Conservation (phyloP, 2,888 invertebrate species). For the Lasioglossum pauxillum region DNA sequence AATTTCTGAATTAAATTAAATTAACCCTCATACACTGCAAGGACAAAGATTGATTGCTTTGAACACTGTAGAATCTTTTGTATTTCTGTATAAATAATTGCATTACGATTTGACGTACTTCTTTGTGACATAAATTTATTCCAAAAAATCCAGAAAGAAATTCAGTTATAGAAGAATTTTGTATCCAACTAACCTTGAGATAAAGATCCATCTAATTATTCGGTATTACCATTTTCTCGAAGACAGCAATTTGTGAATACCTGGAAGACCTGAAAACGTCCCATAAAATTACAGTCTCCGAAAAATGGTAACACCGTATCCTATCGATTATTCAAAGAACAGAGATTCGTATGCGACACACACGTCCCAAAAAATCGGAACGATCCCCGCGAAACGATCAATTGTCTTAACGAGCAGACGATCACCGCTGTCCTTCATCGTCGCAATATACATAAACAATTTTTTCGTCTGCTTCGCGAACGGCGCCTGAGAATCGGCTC, state of each 20-base stretch:
- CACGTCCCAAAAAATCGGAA: not conserved
- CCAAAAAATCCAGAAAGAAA: not conserved
- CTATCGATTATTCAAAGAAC: not conserved
- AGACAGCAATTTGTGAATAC: not conserved
- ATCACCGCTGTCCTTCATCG: not conserved
- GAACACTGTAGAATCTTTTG: not conserved
- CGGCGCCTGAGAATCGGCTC: slow-evolving; percentile 4
- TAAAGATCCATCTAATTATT: not conserved
- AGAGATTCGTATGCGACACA: not conserved
- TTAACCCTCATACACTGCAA: not conserved
- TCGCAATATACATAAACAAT: not conserved
- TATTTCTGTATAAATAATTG: not conserved
- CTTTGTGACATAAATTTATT: not conserved
- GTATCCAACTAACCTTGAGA: not conserved
- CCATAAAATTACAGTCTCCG: not conserved
- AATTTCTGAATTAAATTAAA: no score
- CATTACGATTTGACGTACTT: not conserved
- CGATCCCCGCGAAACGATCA: not conserved
- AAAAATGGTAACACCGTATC: not conserved
- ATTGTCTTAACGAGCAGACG: not conserved
- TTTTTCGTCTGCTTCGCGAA: not conserved
- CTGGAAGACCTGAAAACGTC: not conserved
- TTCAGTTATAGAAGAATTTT: not conserved
- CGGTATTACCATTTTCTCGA: not conserved
- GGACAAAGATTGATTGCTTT: not conserved